Percentiles rank a stretch among this genome's conserved stretches.
These are phyloP conservation scores for Mormoops blainvillei DNA, from an alignment of 2,113 vertebrate species.

Conservation along the genomic window DNA sequence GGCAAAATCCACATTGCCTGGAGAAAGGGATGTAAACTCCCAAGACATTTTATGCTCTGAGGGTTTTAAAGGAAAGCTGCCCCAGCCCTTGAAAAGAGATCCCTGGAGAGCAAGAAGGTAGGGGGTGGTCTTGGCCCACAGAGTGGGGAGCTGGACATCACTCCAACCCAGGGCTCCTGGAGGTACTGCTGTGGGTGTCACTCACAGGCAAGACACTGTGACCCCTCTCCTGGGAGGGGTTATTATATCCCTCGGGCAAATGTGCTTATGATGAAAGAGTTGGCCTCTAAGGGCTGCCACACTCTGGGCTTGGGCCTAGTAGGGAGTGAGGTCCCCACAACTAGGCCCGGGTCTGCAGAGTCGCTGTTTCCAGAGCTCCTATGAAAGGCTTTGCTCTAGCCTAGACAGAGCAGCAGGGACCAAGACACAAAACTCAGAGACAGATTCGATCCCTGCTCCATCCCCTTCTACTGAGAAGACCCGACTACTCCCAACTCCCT, in stretches of 20 bases:
- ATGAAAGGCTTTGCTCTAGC: neutral
- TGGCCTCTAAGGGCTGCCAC: neutral
- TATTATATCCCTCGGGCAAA: neutral
- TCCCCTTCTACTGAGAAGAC: neutral
- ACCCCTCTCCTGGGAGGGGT: neutral
- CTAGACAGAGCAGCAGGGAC: neutral
- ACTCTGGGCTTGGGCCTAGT: neutral
- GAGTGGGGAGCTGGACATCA: neutral
- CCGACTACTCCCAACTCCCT: neutral
- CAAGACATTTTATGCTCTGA: neutral
- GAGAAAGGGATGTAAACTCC: neutral
- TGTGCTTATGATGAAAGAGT: neutral
- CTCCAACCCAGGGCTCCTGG: neutral
- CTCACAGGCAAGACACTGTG: too few species aligned
- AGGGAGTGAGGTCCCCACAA: neutral
- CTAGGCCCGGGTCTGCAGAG: neutral
- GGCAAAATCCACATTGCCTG: neutral
- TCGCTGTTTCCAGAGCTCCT: neutral
- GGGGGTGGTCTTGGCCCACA: neutral
- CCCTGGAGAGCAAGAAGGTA: neutral
- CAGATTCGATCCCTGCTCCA: neutral
- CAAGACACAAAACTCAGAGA: neutral
- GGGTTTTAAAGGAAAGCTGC: neutral
- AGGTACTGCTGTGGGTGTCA: accelerated
- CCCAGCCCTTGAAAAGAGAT: neutral